Conservation (phyloP, 2,888 invertebrate species). For the Matsumyia berberina region DNA sequence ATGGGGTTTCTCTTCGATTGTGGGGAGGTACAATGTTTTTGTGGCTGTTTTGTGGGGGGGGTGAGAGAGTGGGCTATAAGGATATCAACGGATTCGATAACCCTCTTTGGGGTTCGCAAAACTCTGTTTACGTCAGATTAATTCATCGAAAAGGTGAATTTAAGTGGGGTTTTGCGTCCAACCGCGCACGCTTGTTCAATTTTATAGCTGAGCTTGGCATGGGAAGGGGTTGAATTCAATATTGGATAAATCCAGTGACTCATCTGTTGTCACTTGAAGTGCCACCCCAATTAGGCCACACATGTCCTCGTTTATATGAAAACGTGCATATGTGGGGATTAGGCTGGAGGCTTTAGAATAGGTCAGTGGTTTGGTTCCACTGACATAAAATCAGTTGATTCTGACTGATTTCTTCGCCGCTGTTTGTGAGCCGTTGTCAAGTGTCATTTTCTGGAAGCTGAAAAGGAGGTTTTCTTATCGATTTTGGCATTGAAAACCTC, state of each 20-base stretch:
- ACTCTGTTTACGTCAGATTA: constrained; percentile 66
- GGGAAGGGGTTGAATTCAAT: neutral
- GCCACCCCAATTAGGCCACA: neutral
- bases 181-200: constrained; percentile 14
- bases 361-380: neutral
- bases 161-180: constrained; percentile 41
- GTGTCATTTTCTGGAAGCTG: too few species aligned
- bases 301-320: neutral
- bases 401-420: too few species aligned
- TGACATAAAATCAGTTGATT: too few species aligned
- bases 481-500: too few species aligned
- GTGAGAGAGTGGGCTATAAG: constrained; percentile 38
- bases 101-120: constrained; percentile 30
- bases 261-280: constrained; percentile 8
- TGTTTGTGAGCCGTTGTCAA: too few species aligned
- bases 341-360: neutral
- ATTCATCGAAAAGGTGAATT: constrained; percentile 52
- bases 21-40: constrained; percentile 28
- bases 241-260: constrained; percentile 2
- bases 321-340: neutral
- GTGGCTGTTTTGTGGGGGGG: constrained; percentile 33
- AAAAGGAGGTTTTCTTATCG: too few species aligned
- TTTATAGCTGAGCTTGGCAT: neutral
- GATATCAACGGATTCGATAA: constrained; percentile 41
- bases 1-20: constrained; percentile 28